Percentiles rank a stretch among this genome's conserved stretches.
phyloP scores from a whole-genome alignment of 2,797 vertebrate genomes.

The Mastacembelus armatus region DNA sequence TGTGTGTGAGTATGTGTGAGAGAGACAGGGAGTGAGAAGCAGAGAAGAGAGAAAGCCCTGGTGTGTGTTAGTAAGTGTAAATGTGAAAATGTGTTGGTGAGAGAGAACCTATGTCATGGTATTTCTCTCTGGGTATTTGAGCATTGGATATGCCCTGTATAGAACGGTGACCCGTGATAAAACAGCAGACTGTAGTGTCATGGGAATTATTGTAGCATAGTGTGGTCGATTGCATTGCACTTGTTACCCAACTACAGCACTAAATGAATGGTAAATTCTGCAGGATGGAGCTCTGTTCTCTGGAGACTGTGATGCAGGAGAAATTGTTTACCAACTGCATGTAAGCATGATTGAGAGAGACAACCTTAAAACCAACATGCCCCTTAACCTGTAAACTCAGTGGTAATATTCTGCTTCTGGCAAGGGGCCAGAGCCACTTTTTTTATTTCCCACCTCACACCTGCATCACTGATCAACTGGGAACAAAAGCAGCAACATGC shows the following conservation, averaged over 20 bases:
- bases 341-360: constrained; percentile 27
- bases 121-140: constrained; percentile 59
- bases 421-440: constrained; percentile 4
- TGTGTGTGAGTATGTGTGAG: background rate
- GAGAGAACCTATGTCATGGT: constrained; percentile 18
- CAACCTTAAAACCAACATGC: background rate
- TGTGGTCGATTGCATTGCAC: constrained; percentile 58
- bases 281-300: constrained; percentile 18
- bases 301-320: constrained; percentile 19
- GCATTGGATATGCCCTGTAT: constrained; percentile 61
- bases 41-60: background rate
- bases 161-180: constrained; percentile 63
- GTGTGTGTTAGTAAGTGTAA: background rate
- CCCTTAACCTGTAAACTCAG: constrained; percentile 15
- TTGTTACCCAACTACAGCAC: constrained; percentile 35
- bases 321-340: constrained; percentile 34
- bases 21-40: background rate
- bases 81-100: constrained; percentile 37
- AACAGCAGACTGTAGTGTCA: constrained; percentile 48
- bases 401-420: background rate
- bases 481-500: background rate
- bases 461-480: background rate
- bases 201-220: constrained; percentile 58
- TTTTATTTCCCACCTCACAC: constrained; percentile 1
- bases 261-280: constrained; percentile 48